Base-by-base conservation (phyloP, 2,888 invertebrate species). In the Spilarctia lutea region DNA sequence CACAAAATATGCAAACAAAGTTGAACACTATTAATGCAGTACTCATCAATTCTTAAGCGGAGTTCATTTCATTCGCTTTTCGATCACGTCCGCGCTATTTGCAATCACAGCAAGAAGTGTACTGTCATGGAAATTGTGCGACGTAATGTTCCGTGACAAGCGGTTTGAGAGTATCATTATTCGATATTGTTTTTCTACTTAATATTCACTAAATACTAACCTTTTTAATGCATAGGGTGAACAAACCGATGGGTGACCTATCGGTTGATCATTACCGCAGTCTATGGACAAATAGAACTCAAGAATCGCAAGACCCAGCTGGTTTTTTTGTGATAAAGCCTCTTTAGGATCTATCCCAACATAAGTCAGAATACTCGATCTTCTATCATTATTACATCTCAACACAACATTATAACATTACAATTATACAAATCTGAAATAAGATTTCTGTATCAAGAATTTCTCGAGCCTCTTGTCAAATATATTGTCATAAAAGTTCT, bases 51-150 rank as follows among this genome's bases (percentile, higher is more conserved):
- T 71, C 74, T 66, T 74, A 70, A 72, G 33, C 68, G n/a, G 68
- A 73, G 75, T 77, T 81, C 69, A 76, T 74, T 73, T 60, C 75
- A 81, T 80, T 81, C 72, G 74, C 63, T 79, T 79, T 65, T 77
- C 74, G 72, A 79, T 83, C 84, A 84, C 83, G 84, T 82, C 60
- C 66, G 35, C 66, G 75, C 79, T 75, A 80, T 85, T 85, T 79
- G 81, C 79, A 85, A 85, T 85, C 83, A 78, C 76, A 75, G 79
- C 73, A 70, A 84, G 76, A 76, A 84, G 76, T 78, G 79, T 80
- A 76, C 75, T n/a, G 72, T 68, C 60, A 80, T 75, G 66, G 71
- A 75, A 76, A 82, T 79, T 83, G 60, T 77, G 56, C 74, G 65
- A 24, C 20, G 18, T 63, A 70, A 68, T 69, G 35, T 60, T 73